phyloP scores from a whole-genome alignment of 2,888 invertebrate genomes.

The Noctua pronuba region DNA sequence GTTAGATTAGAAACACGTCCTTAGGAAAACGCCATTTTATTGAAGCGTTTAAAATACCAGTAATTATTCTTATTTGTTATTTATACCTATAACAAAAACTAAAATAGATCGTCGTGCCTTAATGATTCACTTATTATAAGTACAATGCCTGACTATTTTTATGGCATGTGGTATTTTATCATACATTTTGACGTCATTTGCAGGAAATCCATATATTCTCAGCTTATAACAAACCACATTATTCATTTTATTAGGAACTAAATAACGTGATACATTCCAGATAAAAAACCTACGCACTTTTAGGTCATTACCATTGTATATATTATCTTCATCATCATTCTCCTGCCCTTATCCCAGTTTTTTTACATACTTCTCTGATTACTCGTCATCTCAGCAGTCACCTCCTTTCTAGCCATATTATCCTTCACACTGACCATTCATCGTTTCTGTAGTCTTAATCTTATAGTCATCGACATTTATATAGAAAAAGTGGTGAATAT shows the following conservation, averaged over 20 bases:
- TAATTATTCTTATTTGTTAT: background rate
- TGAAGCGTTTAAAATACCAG: background rate
- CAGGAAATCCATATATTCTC: background rate
- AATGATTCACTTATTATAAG: constrained; percentile 9
- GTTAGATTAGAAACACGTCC: background rate
- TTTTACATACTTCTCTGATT: background rate
- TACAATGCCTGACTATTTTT: background rate
- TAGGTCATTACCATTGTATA: background rate
- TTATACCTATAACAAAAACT: background rate
- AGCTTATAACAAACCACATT: background rate
- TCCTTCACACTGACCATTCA: background rate
- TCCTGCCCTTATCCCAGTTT: background rate
- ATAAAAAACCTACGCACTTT: background rate
- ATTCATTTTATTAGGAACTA: background rate
- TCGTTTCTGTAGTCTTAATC: background rate
- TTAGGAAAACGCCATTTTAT: background rate
- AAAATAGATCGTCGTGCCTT: background rate
- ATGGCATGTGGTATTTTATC: constrained; percentile 22
- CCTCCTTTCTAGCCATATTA: background rate
- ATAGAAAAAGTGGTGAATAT: background rate
- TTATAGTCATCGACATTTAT: background rate
- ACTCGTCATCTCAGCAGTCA: background rate
- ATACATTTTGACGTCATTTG: background rate
- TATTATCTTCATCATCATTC: background rate
- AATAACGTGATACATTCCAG: background rate